Evolutionary conservation across 2,113 vertebrate genomes (phyloP).

Genomic region (Macquaria ambigua): DNA sequence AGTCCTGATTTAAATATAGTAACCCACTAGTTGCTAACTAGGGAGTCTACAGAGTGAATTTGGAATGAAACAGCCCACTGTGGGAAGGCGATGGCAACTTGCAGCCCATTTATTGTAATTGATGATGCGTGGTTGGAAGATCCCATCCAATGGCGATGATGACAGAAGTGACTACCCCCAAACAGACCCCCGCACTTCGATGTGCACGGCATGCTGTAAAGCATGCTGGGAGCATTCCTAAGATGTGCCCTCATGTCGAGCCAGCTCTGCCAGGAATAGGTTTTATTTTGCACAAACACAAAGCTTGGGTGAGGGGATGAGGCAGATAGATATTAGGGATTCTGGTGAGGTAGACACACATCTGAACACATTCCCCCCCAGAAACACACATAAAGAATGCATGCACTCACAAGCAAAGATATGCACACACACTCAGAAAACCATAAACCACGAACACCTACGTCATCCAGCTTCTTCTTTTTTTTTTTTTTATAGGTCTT

Average conservation of each 20-base stretch:
- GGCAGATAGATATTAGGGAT: conserved; percentile 4
- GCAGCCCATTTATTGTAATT: conserved; percentile 13
- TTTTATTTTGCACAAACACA: conserved; percentile 46
- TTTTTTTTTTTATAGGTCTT: conserved; percentile 16
- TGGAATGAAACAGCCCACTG: neutral
- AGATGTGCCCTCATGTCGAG: conserved; percentile 64
- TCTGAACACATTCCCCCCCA: conserved; percentile 19
- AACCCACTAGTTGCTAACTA: conserved; percentile 5
- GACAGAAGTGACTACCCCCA: conserved; percentile 24
- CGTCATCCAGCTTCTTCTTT: conserved; percentile 43
- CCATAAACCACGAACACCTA: conserved; percentile 64
- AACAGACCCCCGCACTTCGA: conserved; percentile 1
- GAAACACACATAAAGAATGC: conserved; percentile 35
- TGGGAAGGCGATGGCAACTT: conserved; percentile 9
- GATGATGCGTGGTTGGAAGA: conserved; percentile 30
- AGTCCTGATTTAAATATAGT: conserved; percentile 16
- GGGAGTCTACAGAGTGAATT: neutral
- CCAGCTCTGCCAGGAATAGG: conserved; percentile 40
- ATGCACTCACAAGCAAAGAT: conserved; percentile 37
- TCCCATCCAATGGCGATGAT: conserved; percentile 19
- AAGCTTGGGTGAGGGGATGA: conserved; percentile 1
- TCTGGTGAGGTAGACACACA: conserved; percentile 47
- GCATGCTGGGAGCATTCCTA: conserved; percentile 58
- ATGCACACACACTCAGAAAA: conserved; percentile 38
- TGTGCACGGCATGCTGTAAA: conserved; percentile 6